Evolutionary conservation across 2,113 vertebrate genomes (phyloP), one percentile per base, ranked within the genome.

Genomic region (Colinus virginianus): DNA sequence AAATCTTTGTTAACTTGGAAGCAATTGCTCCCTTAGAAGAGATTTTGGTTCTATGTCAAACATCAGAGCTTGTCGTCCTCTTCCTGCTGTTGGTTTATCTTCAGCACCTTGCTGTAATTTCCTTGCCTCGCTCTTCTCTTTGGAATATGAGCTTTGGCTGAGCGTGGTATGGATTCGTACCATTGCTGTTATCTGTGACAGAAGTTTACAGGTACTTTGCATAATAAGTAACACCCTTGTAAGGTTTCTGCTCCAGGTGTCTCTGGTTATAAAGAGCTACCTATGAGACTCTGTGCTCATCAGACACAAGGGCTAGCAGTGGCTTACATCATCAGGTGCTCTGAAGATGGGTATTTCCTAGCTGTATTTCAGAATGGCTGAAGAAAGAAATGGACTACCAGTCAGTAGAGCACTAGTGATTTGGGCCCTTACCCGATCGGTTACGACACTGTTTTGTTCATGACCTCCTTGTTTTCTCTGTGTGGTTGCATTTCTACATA

Each of bases 361-460:
- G 42, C 8, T 66, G 14, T 56, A 0, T 28, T 72, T 64, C 56
- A 38, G 28, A 66, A 34, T 10, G 32, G 46, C 26, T 25, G 43
- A 58, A 15, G 67, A 13, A 75, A 55, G 51, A 53, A 53, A 18
- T 40, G 4, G n/a, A 17, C 42, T 34, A 13, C 19, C 62, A 58
- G 0, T 69, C 23, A 22, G 36, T 20, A 58, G 30, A 38, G 22
- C 78, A 26, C 40, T 75, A 36, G 40, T 2, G 58, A 8, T 46
- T 59, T 69, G 34, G 5, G 63, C 32, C n/a, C 20, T 23, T 23
- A 62, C 0, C 11, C 9, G 66, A 3, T 48, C 32, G 30, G 13
- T 87, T 87, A 45, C 40, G 61, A 53, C 30, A 36, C 4, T 12
- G 4, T 80, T 82, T 83, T 83, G 32, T 46, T 76, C 58, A 25